Conservation (phyloP, 2,113 vertebrate species). For the Irena cyanogastra region DNA sequence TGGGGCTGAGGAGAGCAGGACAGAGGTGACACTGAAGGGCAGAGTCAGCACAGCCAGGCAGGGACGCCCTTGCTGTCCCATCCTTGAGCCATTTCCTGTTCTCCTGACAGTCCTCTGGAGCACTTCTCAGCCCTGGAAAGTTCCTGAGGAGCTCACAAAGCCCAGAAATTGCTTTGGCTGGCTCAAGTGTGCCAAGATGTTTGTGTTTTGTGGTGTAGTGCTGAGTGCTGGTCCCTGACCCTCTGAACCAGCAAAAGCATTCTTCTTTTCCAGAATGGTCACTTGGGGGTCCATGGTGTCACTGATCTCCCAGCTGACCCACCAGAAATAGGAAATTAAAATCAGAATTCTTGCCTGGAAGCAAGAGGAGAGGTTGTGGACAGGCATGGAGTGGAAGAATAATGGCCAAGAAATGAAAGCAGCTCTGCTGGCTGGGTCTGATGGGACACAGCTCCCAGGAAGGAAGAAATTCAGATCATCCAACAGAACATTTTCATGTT, state of each 20-base stretch:
- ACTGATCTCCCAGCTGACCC: not conserved
- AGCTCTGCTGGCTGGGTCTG: not conserved
- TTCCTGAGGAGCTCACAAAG: not conserved
- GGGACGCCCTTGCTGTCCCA: not conserved
- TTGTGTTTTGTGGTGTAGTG: not conserved
- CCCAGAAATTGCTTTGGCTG: not conserved
- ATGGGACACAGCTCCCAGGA: not conserved
- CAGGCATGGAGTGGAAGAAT: not conserved
- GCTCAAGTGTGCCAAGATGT: not conserved
- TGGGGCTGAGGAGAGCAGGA: not conserved
- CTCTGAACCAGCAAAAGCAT: not conserved
- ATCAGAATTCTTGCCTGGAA: not conserved
- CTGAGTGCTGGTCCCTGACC: not conserved
- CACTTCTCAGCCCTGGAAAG: not conserved
- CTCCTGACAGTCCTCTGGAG: not conserved
- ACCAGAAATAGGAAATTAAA: not conserved
- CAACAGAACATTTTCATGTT: not conserved
- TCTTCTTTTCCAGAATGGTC: not conserved
- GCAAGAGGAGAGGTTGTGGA: not conserved
- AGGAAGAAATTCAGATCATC: not conserved
- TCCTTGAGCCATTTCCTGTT: not conserved
- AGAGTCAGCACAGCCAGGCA: not conserved
- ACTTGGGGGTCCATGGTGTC: rapidly evolving
- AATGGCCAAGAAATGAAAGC: not conserved
- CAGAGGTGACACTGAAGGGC: not conserved